phyloP scores from a whole-genome alignment of 2,888 invertebrate genomes.

The Drosophila quinaria region DNA sequence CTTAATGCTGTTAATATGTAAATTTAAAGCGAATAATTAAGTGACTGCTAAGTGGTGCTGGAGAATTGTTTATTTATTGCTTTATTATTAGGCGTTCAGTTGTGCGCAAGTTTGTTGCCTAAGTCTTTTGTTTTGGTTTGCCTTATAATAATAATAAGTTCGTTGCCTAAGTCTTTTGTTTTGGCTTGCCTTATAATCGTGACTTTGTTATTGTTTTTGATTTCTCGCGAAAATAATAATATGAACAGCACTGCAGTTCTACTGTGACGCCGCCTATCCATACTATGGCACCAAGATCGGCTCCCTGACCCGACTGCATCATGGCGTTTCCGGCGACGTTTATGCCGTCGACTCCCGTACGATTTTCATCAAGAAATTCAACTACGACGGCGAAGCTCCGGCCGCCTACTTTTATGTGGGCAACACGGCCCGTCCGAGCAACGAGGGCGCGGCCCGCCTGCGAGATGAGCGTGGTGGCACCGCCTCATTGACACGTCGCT shows the following conservation, averaged over 20 bases:
- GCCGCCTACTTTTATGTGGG: constrained; percentile 97
- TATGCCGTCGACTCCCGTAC: constrained; percentile 96
- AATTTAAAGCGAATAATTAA: constrained; percentile 65
- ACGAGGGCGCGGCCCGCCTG: constrained; percentile 89
- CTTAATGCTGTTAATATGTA: constrained; percentile 53
- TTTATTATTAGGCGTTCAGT: constrained; percentile 41
- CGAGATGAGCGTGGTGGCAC: constrained; percentile 94
- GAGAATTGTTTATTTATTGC: constrained; percentile 62
- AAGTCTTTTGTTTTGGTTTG: constrained; percentile 79
- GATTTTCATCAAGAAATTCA: constrained; percentile 94
- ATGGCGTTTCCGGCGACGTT: constrained; percentile 94
- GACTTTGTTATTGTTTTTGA: constrained; percentile 17
- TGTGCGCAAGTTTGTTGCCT: constrained; percentile 72
- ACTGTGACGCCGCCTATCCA: constrained; percentile 85
- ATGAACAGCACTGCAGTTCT: constrained; percentile 62
- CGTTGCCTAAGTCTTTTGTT: constrained; percentile 82
- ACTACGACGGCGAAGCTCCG: constrained; percentile 96
- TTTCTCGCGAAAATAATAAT: constrained; percentile 25
- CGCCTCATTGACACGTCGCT: constrained; percentile 90
- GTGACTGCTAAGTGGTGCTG: constrained; percentile 54
- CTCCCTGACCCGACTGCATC: constrained; percentile 91
- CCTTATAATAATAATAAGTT: constrained; percentile 64
- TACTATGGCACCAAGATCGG: constrained; percentile 93
- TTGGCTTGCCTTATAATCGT: constrained; percentile 40
- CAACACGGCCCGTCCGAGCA: constrained; percentile 89